Base-by-base conservation (phyloP, 2,797 vertebrate species). In the Aeoliscus strigatus region DNA sequence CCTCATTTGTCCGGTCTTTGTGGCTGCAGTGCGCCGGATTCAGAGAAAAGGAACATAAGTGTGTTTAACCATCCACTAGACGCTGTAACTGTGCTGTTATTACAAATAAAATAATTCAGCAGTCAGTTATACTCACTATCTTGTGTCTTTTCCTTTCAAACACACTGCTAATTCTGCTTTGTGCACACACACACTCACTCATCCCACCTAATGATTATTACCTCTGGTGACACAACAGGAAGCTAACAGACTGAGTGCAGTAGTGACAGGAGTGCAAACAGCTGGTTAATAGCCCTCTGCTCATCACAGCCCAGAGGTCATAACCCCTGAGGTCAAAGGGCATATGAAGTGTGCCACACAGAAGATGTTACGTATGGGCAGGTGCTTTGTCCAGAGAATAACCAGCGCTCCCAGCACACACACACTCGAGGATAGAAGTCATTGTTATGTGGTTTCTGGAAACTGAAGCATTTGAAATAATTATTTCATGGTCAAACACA, bases 271-370 rank as follows among this genome's bases (percentile, higher is more conserved):
- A 36, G 50, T 12, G 31, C 17, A 46, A 64, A 54, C 61, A 67
- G 60, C 60, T 59, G 61, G 51, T 61, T 51, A 63, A 67, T 61
- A 57, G 69, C 2, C 38, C 27, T 38, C 1, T 8, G 16, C 28
- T 36, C 37, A 2, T 39, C 39, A 35, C n/a, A 2, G 38, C 17
- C 35, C 42, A 41, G 24, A 49, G 60, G 61, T 62, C 44, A 33
- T 10, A 37, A 69, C 62, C 67, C 47, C 35, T 17, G 21, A 21
- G 50, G 51, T 60, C 48, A 51, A 17, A 66, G 52, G 55, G 21
- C 57, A 65, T 46, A 57, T 65, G 58, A 74, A 79, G 66, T 63
- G 70, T 81, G 73, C 50, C 50, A 31, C 33, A 57, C 25, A 45
- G 50, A 38, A 14, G 27, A 48, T 12, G 28, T 18, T 21, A 49